These are phyloP conservation scores for Chlamydotis undulata DNA, from an alignment of 2,113 vertebrate genomes.

Conservation along the genomic window DNA sequence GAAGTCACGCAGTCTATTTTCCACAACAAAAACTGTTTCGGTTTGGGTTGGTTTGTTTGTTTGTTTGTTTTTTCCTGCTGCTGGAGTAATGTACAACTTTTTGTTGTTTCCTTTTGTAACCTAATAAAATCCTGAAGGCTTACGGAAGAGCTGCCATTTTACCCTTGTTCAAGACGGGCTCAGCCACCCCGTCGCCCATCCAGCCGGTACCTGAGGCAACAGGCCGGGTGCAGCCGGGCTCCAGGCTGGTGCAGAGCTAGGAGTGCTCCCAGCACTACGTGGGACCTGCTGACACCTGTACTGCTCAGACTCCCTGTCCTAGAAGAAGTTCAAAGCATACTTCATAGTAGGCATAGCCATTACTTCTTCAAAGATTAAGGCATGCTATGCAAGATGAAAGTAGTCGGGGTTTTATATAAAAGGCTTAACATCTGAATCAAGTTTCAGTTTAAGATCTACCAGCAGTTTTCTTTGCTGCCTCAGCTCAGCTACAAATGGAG, in stretches of 20 bases:
- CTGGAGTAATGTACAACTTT: accelerated
- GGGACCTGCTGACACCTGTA: accelerated
- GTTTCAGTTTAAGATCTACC: not conserved
- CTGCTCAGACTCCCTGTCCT: accelerated
- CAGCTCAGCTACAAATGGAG: not conserved
- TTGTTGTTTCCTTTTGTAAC: no score
- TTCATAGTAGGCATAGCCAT: accelerated
- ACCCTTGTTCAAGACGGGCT: not conserved
- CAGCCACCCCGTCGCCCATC: accelerated
- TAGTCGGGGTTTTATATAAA: not conserved
- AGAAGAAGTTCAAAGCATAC: not conserved
- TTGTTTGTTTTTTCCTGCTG: not conserved
- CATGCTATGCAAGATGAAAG: accelerated
- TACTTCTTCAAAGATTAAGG: not conserved
- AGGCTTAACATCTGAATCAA: not conserved
- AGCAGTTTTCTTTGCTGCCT: not conserved
- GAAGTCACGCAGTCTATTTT: not conserved
- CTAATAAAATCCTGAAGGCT: not conserved
- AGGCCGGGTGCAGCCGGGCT: accelerated
- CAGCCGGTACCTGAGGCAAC: accelerated
- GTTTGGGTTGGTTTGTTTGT: no score
- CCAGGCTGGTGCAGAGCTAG: accelerated
- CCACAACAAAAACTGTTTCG: accelerated
- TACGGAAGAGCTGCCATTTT: no score
- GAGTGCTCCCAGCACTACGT: accelerated